Evolutionary conservation across 2,113 vertebrate genomes (phyloP), one percentile per base, ranked within the genome.

Genomic region (Cyphomyrus plagiostoma): DNA sequence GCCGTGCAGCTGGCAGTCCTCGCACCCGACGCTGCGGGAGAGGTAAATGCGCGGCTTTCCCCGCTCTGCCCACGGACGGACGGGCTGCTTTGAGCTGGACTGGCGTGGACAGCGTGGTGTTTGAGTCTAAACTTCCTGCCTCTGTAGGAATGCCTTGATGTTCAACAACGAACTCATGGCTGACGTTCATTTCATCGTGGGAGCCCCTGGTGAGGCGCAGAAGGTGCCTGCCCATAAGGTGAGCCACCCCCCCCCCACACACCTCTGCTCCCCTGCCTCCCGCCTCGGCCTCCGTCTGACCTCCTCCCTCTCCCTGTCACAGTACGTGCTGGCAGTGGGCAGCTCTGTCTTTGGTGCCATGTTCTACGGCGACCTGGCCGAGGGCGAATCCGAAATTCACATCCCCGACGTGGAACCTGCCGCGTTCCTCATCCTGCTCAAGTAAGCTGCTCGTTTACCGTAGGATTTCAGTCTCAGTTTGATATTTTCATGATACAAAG

Each of bases 151-250:
- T 92, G 98, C 98, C 70, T 94, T 98, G 90, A 98, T 99, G 97
- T 99, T 98, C 95, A 98, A 99, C 95, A 99, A 97, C 94, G 98
- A 99, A 93, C 97, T 98, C 90, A 98, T 99, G 98, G 98, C 98
- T 15, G 98, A 99, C 56, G 96, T 98, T 89, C 97, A 98, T 94
- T 98, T 99, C 94, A 92, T 99, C 62, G 98, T 99, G 89, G 98
- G 98, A 89, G 96, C 97, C 9, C 94, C 95, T 30, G 98, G 97
- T 91, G 96, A 96, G 19, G 95, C 97, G 74, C 96, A 96, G 92
- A 96, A 95, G 93, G 97, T 99, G 91, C 98, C 98, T 70, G 98
- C 98, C 85, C 98, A 99, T 93, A 99, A 99, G 97, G 98, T 98
- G 88, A 88, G 92, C 39, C 21, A 48, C 17, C 15, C 2, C 21